Base-by-base conservation (phyloP, 2,797 vertebrate genomes). In the Dendrocincla fuliginosa region DNA sequence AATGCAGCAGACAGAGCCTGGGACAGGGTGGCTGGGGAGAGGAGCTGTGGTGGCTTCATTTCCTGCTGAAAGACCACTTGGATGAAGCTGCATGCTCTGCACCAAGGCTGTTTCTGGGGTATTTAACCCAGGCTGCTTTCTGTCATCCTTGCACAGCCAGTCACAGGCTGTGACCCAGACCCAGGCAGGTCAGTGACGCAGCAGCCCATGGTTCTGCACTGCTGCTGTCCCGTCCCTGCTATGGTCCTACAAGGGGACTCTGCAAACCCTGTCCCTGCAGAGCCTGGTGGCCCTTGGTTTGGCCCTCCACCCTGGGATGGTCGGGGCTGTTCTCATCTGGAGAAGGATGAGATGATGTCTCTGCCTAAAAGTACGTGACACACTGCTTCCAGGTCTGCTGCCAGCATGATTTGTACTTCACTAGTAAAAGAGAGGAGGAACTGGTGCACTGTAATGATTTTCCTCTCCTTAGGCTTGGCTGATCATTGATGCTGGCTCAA, bases 201-300 rank as follows among this genome's bases (percentile, higher is more conserved):
- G 24, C 47, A 89, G 53, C 49, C 52, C 23, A 32, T 15, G 27
- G 14, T 78, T 49, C 57, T 35, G n/a, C 3, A 9, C 13, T 8
- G 23, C 33, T 32, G 22, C 64, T 55, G 2, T 27, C 35, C 59
- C 50, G 59, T 15, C 33, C 71, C 76, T 41, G 2, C 41, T 32
- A 37, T 0, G 1, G 12, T 3, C 30, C 42, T 20, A 11, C 1
- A 0, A 13, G 22, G n/a, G 39, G 9, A 32, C 42, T 41, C 46
- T 65, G 50, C 22, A 64, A 27, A 10, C n/a, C n/a, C 33, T 59
- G n/a, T 9, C 77, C 42, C 49, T 59, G 60, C 42, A 53, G 52
- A 70, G 20, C 44, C 41, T 64, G 30, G 13, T 79, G 42, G 17
- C 20, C 63, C 47, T 63, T 3, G 3, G 9, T 19, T 33, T 20